Conservation (phyloP, 2,113 vertebrate species). For the Danionella cerebrum region DNA sequence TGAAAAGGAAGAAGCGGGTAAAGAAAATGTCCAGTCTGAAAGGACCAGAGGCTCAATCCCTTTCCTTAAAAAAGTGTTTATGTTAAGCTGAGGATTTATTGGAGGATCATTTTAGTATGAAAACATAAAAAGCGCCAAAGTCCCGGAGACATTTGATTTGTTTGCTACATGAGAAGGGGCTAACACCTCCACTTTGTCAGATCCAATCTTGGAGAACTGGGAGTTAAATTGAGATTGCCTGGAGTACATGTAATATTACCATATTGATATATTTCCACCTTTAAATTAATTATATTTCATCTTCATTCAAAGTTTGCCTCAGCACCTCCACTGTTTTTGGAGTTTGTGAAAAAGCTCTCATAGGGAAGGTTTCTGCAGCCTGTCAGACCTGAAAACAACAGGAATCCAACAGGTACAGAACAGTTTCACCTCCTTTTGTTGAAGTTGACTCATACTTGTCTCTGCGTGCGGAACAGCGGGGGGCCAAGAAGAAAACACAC, state of each 20-base stretch:
- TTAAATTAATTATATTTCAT: too few species aligned
- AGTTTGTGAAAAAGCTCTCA: not conserved
- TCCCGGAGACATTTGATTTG: slow-evolving; percentile 41
- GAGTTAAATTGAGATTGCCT: slow-evolving; percentile 21
- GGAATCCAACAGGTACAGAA: slow-evolving; percentile 7
- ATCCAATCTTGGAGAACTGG: slow-evolving; percentile 40
- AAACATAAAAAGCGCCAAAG: too few species aligned
- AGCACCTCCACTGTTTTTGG: not conserved
- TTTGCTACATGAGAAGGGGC: slow-evolving; percentile 36
- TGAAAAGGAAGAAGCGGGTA: too few species aligned
- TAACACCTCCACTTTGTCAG: slow-evolving; percentile 26
- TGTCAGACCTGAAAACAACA: slow-evolving; percentile 20
- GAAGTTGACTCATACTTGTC: slow-evolving; percentile 24
- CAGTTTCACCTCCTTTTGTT: slow-evolving; percentile 9
- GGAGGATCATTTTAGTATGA: too few species aligned
- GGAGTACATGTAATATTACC: not conserved
- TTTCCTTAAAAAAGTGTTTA: too few species aligned
- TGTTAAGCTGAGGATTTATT: too few species aligned
- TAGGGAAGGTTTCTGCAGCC: not conserved
- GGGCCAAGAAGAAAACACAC: slow-evolving; percentile 8
- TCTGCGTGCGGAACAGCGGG: not conserved
- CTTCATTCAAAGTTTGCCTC: slow-evolving; percentile 2
- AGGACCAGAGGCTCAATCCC: too few species aligned
- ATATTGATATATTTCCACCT: too few species aligned
- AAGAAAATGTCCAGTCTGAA: too few species aligned